Base-by-base conservation (phyloP, 2,888 invertebrate genomes). In the Phyllotreta cruciferae region DNA sequence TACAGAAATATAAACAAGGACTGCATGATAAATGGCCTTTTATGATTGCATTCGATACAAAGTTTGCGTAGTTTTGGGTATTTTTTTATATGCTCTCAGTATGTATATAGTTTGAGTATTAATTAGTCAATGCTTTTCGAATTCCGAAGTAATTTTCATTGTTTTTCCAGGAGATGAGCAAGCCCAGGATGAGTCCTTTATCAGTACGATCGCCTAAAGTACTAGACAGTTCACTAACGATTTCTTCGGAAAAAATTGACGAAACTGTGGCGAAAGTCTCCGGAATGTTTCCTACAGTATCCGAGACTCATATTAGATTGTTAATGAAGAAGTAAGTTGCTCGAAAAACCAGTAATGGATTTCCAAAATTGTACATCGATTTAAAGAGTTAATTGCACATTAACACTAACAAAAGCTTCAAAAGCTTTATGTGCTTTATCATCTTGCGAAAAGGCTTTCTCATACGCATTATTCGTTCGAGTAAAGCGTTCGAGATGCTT, bases 231-330 rank as follows among this genome's bases (percentile, higher is more conserved):
- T 75, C 74, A 61, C 73, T 73, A 3, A 66, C 68, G 5, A 44
- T 56, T 7, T 56, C 56, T 37, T 39, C 65, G 35, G 83, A 85
- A 6, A 90, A 92, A 67, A 86, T 88, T 0, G 92, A 93, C 71
- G 87, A 89, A 6, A 85, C 90, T 62, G 91, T 93, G 9, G 84
- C 88, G 42, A 93, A 92, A 81, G 92, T 94, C 72, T 88, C 90
- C 74, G 88, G 92, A 49, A 91, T 94, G 89, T 95, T 96, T 79
- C 95, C 95, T 1, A 95, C 95, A 6, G 95, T 94, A 56, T 88
- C 91, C 64, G 94, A 95, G 75, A 91, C 91, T 34, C 94, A 94
- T 77, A 94, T 95, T 77, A 89, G 91, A 74, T 85, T 94, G 71
- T 84, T 95, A 70, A 81, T 95, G 57, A 93, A 93, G 81, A 94